Base-by-base conservation (phyloP, 2,113 vertebrate genomes). In the Tricholaema leucomelas region DNA sequence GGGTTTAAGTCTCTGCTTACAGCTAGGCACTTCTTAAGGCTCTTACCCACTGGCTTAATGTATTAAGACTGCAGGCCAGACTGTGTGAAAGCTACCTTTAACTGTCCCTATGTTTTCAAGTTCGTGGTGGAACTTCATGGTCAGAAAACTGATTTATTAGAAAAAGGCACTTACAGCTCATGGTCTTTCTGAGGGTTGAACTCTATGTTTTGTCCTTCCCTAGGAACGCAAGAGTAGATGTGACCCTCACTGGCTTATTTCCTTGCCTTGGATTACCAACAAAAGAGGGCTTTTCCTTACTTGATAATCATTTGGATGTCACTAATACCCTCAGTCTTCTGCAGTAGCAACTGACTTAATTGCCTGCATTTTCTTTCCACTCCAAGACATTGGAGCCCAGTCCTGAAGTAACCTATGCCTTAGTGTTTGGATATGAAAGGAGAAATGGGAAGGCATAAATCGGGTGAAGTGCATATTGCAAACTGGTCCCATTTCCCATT, bases 391-490 rank as follows among this genome's bases (percentile, higher is more conserved):
- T 69, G 40, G 2, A 78, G 46, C 42, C 42, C 54, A 78, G 27
- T 35, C 58, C 85, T 87, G 54, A 52, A 33, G 21, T 35, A 79
- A 66, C 12, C 44, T 63, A 12, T 8, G n/a, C 46, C 64, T 72
- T 46, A 8, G 12, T 56, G 56, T 38, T 76, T 11, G 52, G 24
- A 23, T 44, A 30, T 5, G 35, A 40, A 58, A 71, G 63, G 64
- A 90, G 28, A 69, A 87, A 73, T 5, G 21, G 5, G 24, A 66
- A 87, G 35, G 46, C 61, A 42, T 44, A 25, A 50, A 67, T 54
- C n/a, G 0, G 1, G n/a, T 31, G n/a, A 52, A 9, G 24, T 4
- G 35, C 50, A 2, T 20, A 73, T 58, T 12, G 13, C 20, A n/a
- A 86, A 46, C 13, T 21, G 27, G 24, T 87, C 19, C 42, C 76